A percentile compares a stretch with the other conserved stretches of the same genome.
Conservation (phyloP, 2,888 invertebrate species). For the Rhagonycha lutea region DNA sequence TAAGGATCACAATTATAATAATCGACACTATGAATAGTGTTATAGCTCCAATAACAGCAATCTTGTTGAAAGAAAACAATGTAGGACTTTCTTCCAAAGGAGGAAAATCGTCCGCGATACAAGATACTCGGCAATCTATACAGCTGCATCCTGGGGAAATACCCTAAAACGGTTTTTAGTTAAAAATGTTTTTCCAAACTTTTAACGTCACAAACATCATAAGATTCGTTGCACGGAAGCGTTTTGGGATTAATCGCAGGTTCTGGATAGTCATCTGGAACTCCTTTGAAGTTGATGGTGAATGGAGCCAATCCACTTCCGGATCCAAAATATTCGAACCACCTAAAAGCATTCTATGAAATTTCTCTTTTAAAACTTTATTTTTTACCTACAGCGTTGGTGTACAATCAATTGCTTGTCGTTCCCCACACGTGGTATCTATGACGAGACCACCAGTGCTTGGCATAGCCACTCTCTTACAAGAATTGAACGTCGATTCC, state of each 20-base stretch:
- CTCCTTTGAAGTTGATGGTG: constrained; percentile 61
- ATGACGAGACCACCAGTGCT: constrained; percentile 75
- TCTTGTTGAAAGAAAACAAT: constrained; percentile 66
- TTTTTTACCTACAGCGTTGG: constrained; percentile 41
- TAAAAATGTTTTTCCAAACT: neutral
- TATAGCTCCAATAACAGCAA: constrained; percentile 66
- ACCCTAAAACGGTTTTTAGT: constrained; percentile 45
- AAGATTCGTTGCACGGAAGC: constrained; percentile 64
- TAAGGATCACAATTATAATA: constrained; percentile 37
- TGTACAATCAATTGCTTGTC: constrained; percentile 65
- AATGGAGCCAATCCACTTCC: constrained; percentile 61
- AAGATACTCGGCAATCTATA: constrained; percentile 71
- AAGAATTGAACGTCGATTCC: constrained; percentile 73
- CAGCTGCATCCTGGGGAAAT: constrained; percentile 73
- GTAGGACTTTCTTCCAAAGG: constrained; percentile 55
- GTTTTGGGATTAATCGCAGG: constrained; percentile 57
- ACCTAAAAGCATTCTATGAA: constrained; percentile 54
- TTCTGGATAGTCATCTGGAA: constrained; percentile 50
- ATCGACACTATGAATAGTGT: constrained; percentile 56
- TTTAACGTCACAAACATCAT: constrained; percentile 51
- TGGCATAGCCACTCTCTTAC: constrained; percentile 76
- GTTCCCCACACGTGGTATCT: constrained; percentile 74
- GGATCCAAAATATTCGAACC: constrained; percentile 70
- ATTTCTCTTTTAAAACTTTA: neutral
- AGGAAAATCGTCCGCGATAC: constrained; percentile 59